A percentile compares a stretch with the other conserved stretches of the same genome.
phyloP scores from a whole-genome alignment of 2,797 vertebrate genomes.

The Somateria mollissima region DNA sequence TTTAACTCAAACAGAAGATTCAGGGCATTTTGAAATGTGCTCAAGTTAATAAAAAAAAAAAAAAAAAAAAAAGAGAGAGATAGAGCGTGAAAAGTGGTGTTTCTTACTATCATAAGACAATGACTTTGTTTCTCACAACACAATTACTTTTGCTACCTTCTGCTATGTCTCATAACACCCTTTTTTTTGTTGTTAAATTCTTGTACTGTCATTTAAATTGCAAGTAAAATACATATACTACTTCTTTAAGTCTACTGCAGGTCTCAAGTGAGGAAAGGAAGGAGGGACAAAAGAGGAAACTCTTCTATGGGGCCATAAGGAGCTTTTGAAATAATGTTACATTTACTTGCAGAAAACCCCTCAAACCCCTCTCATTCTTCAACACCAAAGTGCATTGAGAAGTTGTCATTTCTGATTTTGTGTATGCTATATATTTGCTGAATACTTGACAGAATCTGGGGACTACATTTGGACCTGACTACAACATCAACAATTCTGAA shows the following conservation, averaged over 20 bases:
- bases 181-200: not conserved
- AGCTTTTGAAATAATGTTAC: not conserved
- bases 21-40: not conserved
- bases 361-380: not conserved
- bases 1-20: constrained; percentile 18
- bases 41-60: not conserved
- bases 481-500: not conserved
- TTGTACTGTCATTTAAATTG: not conserved
- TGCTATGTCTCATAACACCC: not conserved
- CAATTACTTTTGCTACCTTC: not conserved
- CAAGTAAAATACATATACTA: not conserved
- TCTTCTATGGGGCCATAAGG: not conserved
- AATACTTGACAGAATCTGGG: not conserved
- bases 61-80: not conserved
- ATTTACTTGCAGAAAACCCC: not conserved
- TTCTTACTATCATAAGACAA: not conserved
- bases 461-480: not conserved
- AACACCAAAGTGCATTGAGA: not conserved
- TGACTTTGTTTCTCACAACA: not conserved
- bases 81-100: not conserved
- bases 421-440: not conserved
- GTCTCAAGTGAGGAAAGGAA: not conserved
- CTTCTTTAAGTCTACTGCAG: not conserved
- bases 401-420: not conserved
- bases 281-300: not conserved